phyloP scores from a whole-genome alignment of 2,797 vertebrate genomes.

The Pseudopleuronectes americanus region DNA sequence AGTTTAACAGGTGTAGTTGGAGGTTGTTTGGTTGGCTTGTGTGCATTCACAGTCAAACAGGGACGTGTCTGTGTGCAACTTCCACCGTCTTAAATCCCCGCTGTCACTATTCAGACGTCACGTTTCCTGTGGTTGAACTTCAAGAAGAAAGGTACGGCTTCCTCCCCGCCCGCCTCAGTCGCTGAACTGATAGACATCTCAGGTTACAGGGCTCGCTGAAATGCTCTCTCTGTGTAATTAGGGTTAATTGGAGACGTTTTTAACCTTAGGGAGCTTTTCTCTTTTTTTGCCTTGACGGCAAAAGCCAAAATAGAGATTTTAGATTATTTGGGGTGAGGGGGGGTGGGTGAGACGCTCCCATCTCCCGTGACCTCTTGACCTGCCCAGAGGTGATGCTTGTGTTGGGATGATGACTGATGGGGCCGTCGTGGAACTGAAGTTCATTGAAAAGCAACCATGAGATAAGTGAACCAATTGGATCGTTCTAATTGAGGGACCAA shows the following conservation, averaged over 20 bases:
- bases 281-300: constrained; percentile 37
- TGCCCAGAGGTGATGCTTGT: constrained; percentile 68
- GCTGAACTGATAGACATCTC: constrained; percentile 77
- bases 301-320: constrained; percentile 52
- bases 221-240: constrained; percentile 79
- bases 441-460: constrained; percentile 3
- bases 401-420: constrained; percentile 31
- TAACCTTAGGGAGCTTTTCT: constrained; percentile 69
- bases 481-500: background rate
- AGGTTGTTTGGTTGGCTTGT: background rate
- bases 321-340: constrained; percentile 12
- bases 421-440: background rate
- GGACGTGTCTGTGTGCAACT: constrained; percentile 15
- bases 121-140: constrained; percentile 80
- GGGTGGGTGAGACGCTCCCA: constrained; percentile 33
- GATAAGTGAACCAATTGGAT: constrained; percentile 7
- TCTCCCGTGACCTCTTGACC: constrained; percentile 62
- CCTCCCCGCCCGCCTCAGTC: constrained; percentile 56
- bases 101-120: constrained; percentile 68
- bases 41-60: constrained; percentile 12
- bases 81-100: constrained; percentile 56
- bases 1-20: background rate
- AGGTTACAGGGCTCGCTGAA: constrained; percentile 79
- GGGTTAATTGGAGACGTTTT: constrained; percentile 85
- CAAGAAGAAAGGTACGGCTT: constrained; percentile 76